Conservation (phyloP, 2,888 invertebrate species). For the Cephalotes varians region DNA sequence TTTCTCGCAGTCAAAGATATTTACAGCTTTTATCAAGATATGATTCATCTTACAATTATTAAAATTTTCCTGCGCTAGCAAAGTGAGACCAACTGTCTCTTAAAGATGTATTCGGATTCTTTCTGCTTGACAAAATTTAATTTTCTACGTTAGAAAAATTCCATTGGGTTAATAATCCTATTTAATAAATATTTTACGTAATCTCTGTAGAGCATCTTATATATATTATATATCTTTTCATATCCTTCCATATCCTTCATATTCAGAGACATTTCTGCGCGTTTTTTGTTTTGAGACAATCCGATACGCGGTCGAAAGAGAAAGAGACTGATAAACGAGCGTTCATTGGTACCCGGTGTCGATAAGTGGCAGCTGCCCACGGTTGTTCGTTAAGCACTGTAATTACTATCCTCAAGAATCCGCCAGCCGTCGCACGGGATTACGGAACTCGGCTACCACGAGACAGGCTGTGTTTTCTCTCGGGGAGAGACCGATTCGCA, state of each 20-base stretch:
- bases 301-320: slow-evolving; percentile 10
- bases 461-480: slow-evolving; percentile 47
- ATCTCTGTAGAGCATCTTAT: neutral
- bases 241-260: neutral
- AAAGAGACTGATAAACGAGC: slow-evolving; percentile 50
- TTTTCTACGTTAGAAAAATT: neutral
- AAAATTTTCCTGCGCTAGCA: neutral
- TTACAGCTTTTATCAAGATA: neutral
- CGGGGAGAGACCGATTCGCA: slow-evolving; percentile 18
- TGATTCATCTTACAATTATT: neutral
- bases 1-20: neutral
- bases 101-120: neutral
- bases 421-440: slow-evolving; percentile 25
- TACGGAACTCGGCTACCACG: slow-evolving; percentile 30
- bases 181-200: neutral
- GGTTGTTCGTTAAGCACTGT: slow-evolving; percentile 49
- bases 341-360: slow-evolving; percentile 44
- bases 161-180: neutral
- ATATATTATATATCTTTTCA: too few relatives aligned
- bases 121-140: neutral
- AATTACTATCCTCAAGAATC: slow-evolving; percentile 46
- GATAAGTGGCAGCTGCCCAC: slow-evolving; percentile 40
- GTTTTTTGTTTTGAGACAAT: slow-evolving; percentile 1
- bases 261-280: neutral
- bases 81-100: too few relatives aligned